Conservation (phyloP, 2,113 vertebrate species). For the Ptychochromis oligacanthus region DNA sequence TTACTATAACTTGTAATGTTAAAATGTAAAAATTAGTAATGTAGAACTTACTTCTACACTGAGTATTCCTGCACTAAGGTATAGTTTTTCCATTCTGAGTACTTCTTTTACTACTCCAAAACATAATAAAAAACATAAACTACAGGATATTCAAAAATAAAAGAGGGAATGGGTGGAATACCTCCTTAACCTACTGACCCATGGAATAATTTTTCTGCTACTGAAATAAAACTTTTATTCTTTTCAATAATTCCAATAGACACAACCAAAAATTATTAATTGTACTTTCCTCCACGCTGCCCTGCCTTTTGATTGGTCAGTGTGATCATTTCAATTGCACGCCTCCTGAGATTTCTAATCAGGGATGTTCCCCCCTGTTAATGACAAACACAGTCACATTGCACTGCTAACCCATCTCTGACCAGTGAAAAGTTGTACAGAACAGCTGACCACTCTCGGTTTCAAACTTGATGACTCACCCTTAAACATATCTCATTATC, state of each 20-base stretch:
- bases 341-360: background rate
- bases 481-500: constrained; percentile 58
- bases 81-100: background rate
- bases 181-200: background rate
- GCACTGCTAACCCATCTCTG: background rate
- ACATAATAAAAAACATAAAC: background rate
- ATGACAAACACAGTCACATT: constrained; percentile 15
- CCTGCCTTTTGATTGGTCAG: background rate
- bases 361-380: background rate
- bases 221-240: background rate
- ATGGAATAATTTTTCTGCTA: background rate
- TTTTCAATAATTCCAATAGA: background rate
- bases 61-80: background rate
- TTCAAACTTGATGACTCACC: constrained; percentile 70
- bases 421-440: background rate
- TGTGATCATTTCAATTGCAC: background rate
- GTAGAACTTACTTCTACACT: background rate
- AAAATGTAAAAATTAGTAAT: background rate
- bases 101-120: background rate
- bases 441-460: constrained; percentile 30
- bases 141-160: background rate
- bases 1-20: too few relatives aligned
- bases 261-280: background rate
- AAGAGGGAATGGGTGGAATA: background rate
- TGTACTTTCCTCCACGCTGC: background rate